Percentiles rank a stretch among this genome's conserved stretches.
Evolutionary conservation across 2,888 invertebrate species (phyloP).

Genomic region (Nowickia ferox): DNA sequence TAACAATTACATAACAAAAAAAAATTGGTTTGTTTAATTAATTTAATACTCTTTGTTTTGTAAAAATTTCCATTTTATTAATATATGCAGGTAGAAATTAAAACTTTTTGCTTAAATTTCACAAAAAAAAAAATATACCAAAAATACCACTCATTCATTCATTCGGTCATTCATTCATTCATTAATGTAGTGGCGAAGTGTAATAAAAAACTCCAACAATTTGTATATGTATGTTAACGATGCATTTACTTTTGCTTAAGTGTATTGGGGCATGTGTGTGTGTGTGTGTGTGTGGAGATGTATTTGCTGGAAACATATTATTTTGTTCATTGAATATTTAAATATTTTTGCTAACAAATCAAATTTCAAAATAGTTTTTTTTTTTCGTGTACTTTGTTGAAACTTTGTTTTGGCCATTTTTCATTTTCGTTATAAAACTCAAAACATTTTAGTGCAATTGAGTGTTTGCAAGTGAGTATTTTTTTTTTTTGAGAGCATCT

Average conservation of each 20-base stretch:
- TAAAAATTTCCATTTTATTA: background rate
- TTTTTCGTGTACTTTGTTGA: slow-evolving; percentile 14
- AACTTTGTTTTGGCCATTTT: slow-evolving; percentile 22
- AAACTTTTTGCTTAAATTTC: slow-evolving; percentile 30
- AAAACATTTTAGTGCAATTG: slow-evolving; percentile 35
- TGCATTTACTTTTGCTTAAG: background rate
- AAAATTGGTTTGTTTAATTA: background rate
- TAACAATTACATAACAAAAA: slow-evolving; percentile 7
- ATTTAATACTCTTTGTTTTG: background rate
- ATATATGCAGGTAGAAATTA: slow-evolving; percentile 48
- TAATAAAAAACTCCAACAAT: background rate
- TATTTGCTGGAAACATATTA: slow-evolving; percentile 55
- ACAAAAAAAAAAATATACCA: too few relatives aligned
- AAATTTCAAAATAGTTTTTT: slow-evolving; percentile 62
- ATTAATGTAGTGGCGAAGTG: slow-evolving; percentile 32
- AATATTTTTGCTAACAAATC: slow-evolving; percentile 65
- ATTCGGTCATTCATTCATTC: slow-evolving; percentile 36
- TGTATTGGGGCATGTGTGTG: background rate
- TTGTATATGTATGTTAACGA: slow-evolving; percentile 19
- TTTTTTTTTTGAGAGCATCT: background rate
- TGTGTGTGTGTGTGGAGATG: background rate
- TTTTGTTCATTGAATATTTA: slow-evolving; percentile 67
- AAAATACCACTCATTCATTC: background rate
- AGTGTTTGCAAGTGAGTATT: background rate
- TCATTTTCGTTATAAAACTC: slow-evolving; percentile 3